Evolutionary conservation across 2,888 invertebrate genomes (phyloP).

Genomic region (Ferrisia virgata): DNA sequence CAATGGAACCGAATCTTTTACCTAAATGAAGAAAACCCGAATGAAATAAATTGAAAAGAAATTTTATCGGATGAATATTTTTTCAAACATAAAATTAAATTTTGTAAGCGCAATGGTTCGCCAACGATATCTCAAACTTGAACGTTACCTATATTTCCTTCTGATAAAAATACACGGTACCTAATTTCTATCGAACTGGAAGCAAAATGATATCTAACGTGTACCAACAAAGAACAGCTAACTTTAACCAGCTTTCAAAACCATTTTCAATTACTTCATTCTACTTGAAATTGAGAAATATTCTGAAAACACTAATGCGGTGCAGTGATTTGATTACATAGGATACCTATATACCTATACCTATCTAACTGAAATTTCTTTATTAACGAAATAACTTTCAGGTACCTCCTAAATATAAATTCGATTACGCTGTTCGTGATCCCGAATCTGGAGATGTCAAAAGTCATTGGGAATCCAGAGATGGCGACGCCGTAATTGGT

Average conservation of each 20-base stretch:
- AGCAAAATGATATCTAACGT: not conserved
- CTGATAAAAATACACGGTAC: not conserved
- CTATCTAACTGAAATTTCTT: not conserved
- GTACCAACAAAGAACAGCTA: not conserved
- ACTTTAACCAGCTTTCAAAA: not conserved
- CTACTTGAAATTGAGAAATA: not conserved
- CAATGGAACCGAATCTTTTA: too few species aligned
- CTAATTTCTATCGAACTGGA: not conserved
- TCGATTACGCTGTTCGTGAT: slow-evolving; percentile 56
- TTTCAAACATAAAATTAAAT: not conserved
- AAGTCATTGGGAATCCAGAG: slow-evolving; percentile 55
- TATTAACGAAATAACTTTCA: slow-evolving; percentile 48
- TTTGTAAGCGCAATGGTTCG: not conserved
- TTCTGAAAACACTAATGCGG: too few species aligned
- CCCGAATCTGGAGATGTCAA: slow-evolving; percentile 57
- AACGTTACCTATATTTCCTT: not conserved
- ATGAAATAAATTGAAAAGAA: not conserved
- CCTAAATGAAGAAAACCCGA: not conserved
- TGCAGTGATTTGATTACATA: too few species aligned
- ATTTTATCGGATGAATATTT: not conserved
- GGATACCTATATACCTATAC: too few species aligned
- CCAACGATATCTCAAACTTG: not conserved
- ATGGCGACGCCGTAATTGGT: slow-evolving; percentile 55
- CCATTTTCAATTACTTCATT: not conserved
- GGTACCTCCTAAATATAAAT: slow-evolving; percentile 55